Base-by-base conservation (phyloP, 2,888 invertebrate species). In the Eupithecia pulchellata region DNA sequence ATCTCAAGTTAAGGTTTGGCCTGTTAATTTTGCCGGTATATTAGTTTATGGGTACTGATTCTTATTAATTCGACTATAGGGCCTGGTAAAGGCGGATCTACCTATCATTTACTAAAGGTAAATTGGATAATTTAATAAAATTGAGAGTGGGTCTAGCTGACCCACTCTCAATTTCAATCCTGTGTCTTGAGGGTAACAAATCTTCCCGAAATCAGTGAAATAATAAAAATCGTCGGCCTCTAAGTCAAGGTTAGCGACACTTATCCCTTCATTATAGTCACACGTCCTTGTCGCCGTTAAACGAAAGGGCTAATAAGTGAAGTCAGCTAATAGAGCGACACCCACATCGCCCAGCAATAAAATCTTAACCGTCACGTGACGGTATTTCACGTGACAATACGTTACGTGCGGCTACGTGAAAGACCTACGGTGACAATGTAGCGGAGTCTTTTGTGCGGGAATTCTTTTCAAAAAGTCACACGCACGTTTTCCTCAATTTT, bases 301-400 rank as follows among this genome's bases (percentile, higher is more conserved):
- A 68, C 65, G 71, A 55, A 65, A 47, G 32, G 64, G 32, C 67
- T 71, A 61, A 64, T 20, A 13, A 68, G 29, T 30, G n/a, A n/a
- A 32, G 58, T 64, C 67, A 68, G 72, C 71, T 75, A 76, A 77
- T 77, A 75, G 73, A 75, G 63, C 65, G 60, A 70, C 68, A 63
- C 34, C 69, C 70, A 72, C 72, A 73, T 72, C 67, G 69, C 72
- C 71, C 65, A 42, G 66, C 74, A 72, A 73, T 75, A 77, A 77
- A 77, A 75, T 73, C 69, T 61, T 67, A 67, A 47, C 63, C 66
- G 71, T 64, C 72, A 77, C 70, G 71, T 79, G 72, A 73, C 72
- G 78, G 75, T 79, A 82, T 82, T 81, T 78, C 71, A 81, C 73
- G 78, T 79, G 79, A 83, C 83, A 82, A 84, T 83, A 84, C 80